Evolutionary conservation across 2,888 invertebrate species (phyloP).

Genomic region (Metellina segmentata): DNA sequence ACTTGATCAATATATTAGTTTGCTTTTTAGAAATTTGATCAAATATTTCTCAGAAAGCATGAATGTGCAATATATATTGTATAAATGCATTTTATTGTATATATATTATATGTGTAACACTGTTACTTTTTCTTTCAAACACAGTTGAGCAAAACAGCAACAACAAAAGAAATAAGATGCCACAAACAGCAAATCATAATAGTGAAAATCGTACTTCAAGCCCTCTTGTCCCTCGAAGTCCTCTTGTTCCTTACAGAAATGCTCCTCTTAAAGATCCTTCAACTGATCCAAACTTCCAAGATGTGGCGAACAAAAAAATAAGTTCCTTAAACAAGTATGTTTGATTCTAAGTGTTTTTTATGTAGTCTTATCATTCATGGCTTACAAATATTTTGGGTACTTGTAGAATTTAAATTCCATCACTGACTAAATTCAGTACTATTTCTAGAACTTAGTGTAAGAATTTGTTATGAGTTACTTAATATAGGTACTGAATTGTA

Average conservation of each 20-base stretch:
- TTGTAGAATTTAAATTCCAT: too few species aligned
- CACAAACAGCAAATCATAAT: not conserved
- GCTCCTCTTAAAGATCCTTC: constrained; percentile 49
- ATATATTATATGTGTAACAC: not conserved
- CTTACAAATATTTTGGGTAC: too few species aligned
- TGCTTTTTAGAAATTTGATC: too few species aligned
- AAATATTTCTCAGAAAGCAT: too few species aligned
- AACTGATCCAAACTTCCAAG: constrained; percentile 9
- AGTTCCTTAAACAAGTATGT: constrained; percentile 63
- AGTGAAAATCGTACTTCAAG: constrained; percentile 42
- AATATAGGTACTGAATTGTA: too few species aligned
- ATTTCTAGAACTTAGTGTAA: too few species aligned
- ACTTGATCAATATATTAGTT: too few species aligned
- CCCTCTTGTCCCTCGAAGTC: constrained; percentile 69
- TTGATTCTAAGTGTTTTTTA: too few species aligned
- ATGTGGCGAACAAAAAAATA: constrained; percentile 28
- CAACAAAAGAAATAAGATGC: constrained; percentile 46
- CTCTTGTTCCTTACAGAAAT: constrained; percentile 66
- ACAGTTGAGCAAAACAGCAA: constrained; percentile 58
- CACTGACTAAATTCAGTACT: too few species aligned
- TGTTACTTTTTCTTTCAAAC: not conserved
- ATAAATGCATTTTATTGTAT: not conserved
- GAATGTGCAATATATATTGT: not conserved
- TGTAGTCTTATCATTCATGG: too few species aligned
- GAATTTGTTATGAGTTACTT: too few species aligned